phyloP scores from a whole-genome alignment of 92 coral and sea anemone species.

The Blastomussa wellsi region DNA sequence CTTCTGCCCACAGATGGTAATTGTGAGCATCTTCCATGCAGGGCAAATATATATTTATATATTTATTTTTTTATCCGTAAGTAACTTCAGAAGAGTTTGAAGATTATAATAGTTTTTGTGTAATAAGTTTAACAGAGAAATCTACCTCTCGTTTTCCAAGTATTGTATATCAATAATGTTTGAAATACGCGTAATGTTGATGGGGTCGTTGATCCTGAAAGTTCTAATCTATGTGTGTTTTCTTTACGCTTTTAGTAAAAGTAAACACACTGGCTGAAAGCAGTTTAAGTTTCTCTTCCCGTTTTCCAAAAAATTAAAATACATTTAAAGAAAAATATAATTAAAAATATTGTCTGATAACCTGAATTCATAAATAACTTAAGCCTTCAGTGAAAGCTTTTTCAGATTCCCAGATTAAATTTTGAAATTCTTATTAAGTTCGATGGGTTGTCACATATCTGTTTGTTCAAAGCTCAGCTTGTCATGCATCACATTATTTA shows the following conservation, averaged over 20 bases:
- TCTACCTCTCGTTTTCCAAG: background rate
- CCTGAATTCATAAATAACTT: too few species aligned
- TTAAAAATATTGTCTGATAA: background rate
- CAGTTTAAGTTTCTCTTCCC: background rate
- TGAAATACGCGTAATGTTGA: background rate
- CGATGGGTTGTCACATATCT: background rate
- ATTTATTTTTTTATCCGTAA: too few species aligned
- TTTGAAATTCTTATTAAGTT: background rate
- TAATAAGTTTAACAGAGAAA: background rate
- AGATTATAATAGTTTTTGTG: background rate
- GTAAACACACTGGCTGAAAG: background rate
- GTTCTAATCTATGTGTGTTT: background rate
- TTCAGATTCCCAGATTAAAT: too few species aligned
- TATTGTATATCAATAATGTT: too few species aligned
- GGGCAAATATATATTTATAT: too few species aligned
- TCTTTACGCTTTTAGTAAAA: background rate
- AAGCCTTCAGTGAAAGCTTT: too few species aligned
- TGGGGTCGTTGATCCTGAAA: background rate
- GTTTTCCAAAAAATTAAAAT: background rate
- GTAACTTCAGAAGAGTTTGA: too few species aligned
- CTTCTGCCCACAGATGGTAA: background rate
- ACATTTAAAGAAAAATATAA: background rate
- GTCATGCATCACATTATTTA: background rate
- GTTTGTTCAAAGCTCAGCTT: background rate
- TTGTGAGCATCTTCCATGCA: background rate